Base-by-base conservation (phyloP, 2,113 vertebrate species). In the Tamias sibiricus region DNA sequence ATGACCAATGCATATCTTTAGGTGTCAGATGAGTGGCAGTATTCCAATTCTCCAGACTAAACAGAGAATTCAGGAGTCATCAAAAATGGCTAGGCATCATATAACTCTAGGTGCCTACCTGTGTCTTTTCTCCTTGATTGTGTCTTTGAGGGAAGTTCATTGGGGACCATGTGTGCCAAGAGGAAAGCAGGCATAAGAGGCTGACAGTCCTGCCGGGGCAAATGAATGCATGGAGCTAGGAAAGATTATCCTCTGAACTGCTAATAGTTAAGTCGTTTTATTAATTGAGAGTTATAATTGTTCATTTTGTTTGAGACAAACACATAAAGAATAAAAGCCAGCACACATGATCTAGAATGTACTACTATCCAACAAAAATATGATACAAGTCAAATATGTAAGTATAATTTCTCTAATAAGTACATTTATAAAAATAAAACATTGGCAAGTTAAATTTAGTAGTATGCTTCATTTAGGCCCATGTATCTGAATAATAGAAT, bases 151-250 rank as follows among this genome's bases (percentile, higher is more conserved):
- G 17, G n/a, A n/a, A 81, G 17, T 24, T 9, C 68, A 24, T 30
- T 44, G 42, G 3, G 49, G 24, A 87, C 26, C 37, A 5, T 26
- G 32, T 20, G 32, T 9, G 17, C 10, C 8, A 30, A 42, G 66
- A 49, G 54, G 32, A 76, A 8, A 35, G 10, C 8, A 28, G 30
- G 35, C 1, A 4, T 35, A 7, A 26, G 42, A 19, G 14, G 12
- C 4, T 44, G 32, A 37, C 28, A 52, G 16, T 26, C 3, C 8
- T 14, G n/a, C 17, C 2, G 17, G 28, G 10, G 2, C 0, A 3
- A 24, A 19, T 8, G 4, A 2, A 37, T 32, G 26, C 19, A 4
- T 4, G 11, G 17, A 14, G 24, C 32, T 17, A 8, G 2, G 30
- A 80, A 62, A 20, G 20, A 47, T 37, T 8, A 3, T 8, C 32